Conservation (phyloP, 1,140 invertebrate genomes). For the Bacillus rossius region DNA sequence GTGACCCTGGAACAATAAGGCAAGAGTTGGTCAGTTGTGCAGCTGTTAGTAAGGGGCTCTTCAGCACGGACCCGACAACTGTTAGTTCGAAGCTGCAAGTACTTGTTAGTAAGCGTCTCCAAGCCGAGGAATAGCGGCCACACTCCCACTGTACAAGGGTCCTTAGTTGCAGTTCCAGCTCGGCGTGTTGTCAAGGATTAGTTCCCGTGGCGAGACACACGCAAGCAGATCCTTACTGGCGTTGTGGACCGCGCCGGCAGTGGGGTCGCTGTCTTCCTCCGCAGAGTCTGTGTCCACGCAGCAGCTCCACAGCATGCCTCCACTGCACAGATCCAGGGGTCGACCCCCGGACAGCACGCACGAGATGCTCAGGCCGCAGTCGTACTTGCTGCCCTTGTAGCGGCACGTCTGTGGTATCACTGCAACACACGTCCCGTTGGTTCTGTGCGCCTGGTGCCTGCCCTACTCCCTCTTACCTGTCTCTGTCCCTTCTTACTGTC, state of each 20-base stretch:
- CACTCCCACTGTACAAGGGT: too few relatives aligned
- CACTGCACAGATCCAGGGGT: conserved; percentile 82
- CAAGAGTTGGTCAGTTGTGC: too few relatives aligned
- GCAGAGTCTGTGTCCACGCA: conserved; percentile 71
- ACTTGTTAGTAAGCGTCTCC: too few relatives aligned
- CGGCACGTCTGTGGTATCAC: conserved; percentile 90
- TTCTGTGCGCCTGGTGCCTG: too few relatives aligned
- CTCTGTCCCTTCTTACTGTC: too few relatives aligned
- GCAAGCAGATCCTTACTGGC: conserved; percentile 64
- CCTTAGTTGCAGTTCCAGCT: too few relatives aligned
- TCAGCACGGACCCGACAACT: too few relatives aligned
- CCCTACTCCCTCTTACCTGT: too few relatives aligned
- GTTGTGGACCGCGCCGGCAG: conserved; percentile 61
- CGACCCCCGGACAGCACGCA: conserved; percentile 82
- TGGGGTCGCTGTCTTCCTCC: conserved; percentile 40
- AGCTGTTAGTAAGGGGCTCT: too few relatives aligned
- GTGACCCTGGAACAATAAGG: too few relatives aligned
- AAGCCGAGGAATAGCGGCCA: too few relatives aligned
- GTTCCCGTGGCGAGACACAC: background rate
- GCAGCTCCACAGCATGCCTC: conserved; percentile 86
- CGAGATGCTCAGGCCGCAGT: conserved; percentile 83
- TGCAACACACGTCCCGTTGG: conserved; percentile 41
- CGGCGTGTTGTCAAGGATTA: background rate
- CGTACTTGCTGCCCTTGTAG: conserved; percentile 81
- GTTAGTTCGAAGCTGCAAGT: too few relatives aligned